Evolutionary conservation across 2,888 invertebrate species (phyloP).

Genomic region (Xestoiulus laeticollis): DNA sequence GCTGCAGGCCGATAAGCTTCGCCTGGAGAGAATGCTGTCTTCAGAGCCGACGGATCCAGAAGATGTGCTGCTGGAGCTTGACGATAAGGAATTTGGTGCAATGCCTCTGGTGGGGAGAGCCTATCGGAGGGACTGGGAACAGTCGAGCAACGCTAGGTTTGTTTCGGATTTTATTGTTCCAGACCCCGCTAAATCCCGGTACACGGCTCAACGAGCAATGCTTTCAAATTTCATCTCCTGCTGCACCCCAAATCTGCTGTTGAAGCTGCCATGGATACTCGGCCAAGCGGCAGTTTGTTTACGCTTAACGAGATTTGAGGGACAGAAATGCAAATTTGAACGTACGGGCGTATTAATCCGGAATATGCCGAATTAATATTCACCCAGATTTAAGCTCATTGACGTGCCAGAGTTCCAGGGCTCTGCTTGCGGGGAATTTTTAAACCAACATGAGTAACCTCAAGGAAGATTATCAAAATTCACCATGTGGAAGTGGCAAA

Average conservation of each 20-base stretch:
- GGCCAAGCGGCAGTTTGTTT: background rate
- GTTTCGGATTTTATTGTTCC: background rate
- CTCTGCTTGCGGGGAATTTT: background rate
- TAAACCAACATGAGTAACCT: background rate
- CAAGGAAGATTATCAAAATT: background rate
- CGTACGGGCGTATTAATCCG: background rate
- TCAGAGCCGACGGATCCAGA: slow-evolving; percentile 5
- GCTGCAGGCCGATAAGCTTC: slow-evolving; percentile 46
- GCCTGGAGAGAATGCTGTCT: slow-evolving; percentile 39
- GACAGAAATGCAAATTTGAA: background rate
- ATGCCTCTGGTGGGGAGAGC: background rate
- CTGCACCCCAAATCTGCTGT: background rate
- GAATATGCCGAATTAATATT: background rate
- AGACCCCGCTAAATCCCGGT: background rate
- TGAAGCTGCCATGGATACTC: background rate
- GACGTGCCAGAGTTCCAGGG: background rate
- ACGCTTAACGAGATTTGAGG: background rate
- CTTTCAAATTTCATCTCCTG: background rate
- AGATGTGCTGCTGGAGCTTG: slow-evolving; percentile 39
- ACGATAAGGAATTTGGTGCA: background rate
- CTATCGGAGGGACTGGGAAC: slow-evolving; percentile 28
- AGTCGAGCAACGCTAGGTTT: slow-evolving; percentile 42
- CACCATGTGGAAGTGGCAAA: too few relatives aligned
- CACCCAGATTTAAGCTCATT: background rate
- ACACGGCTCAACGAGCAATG: slow-evolving; percentile 25